Evolutionary conservation across 2,113 vertebrate species (phyloP).

Genomic region (Diphyllodes magnificus): DNA sequence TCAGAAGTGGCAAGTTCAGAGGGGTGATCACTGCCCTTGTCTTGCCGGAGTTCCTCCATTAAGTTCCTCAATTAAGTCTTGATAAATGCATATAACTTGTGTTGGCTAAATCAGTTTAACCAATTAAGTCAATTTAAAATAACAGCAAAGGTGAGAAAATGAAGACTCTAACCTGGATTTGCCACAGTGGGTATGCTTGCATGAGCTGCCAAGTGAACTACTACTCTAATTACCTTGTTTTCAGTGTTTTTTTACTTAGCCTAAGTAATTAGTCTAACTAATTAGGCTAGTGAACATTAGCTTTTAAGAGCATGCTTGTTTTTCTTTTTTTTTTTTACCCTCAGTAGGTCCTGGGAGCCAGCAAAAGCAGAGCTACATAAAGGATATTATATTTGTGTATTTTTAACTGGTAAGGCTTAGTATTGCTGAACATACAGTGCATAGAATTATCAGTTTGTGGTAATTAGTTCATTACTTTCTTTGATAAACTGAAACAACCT

Average conservation of each 20-base stretch:
- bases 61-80: not conserved
- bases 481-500: not conserved
- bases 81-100: not conserved
- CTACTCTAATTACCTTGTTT: not conserved
- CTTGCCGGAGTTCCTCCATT: not conserved
- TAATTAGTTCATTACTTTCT: not conserved
- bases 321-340: accelerated
- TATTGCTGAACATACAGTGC: not conserved
- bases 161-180: not conserved
- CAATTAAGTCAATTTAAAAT: not conserved
- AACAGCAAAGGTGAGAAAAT: not conserved
- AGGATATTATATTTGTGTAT: not conserved
- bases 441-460: not conserved
- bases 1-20: not conserved
- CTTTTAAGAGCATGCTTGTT: not conserved
- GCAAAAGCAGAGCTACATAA: not conserved
- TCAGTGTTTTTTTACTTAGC: not conserved
- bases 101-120: not conserved
- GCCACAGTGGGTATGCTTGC: not conserved
- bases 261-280: not conserved
- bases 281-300: not conserved
- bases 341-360: not conserved
- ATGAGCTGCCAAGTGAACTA: not conserved
- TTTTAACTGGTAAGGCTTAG: not conserved
- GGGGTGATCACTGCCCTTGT: not conserved